Base-by-base conservation (phyloP, 2,113 vertebrate genomes). In the Cercocebus atys region DNA sequence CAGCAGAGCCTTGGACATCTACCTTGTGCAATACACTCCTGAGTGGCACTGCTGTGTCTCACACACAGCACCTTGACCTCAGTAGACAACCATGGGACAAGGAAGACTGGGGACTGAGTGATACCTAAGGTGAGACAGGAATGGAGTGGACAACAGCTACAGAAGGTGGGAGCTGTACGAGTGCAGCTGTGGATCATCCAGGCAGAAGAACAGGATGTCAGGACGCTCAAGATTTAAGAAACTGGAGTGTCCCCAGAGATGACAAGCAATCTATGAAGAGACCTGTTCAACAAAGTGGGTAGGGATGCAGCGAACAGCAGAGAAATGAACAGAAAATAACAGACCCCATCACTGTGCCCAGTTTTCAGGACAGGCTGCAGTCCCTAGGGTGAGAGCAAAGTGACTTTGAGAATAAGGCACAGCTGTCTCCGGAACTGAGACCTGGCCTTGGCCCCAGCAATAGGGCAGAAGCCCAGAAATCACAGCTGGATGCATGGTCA, bases 401-500 rank as follows among this genome's bases (percentile, higher is more conserved):
- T n/a, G 50, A 12, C 43, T 23, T 30, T 13, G 5, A 82, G 68
- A 82, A 9, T 52, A 76, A 91, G 45, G 45, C 22, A 73, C 7
- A 0, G 8, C 18, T 8, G 20, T 10, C n/a, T 75, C 47, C 9
- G 61, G 73, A 8, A 35, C 66, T 20, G 17, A 88, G 66, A 43
- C 35, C 2, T 8, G 38, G 55, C 20, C 45, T 72, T 40, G 27
- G 35, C 38, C 61, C 68, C 27, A 57, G 72, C 12, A n/a, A 17
- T 27, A 50, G 47, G 55, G 12, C 6, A 80, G 61, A 43, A 59
- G 32, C 7, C 45, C 68, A 18, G 2, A 76, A 47, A 13, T 64
- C 59, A 79, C 20, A 27, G 23, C 66, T 3, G 8, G 8, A 8
- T 8, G 50, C 1, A 0, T 0, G 2, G 12, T 72, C 50, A 66